Conservation (phyloP, 2,113 vertebrate species). For the Coracopsis vasa region DNA sequence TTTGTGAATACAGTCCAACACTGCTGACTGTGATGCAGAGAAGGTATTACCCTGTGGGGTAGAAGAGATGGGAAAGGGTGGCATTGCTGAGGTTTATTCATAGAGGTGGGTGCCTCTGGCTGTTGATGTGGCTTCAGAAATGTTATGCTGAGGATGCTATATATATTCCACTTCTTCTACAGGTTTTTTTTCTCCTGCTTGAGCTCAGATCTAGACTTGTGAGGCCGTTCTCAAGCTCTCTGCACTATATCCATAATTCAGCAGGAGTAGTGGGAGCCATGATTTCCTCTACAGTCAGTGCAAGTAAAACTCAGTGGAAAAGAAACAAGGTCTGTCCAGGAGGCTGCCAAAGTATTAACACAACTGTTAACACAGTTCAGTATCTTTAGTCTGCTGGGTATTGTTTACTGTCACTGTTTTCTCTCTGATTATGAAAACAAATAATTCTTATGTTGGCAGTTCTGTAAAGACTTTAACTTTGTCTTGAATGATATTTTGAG, state of each 20-base stretch:
- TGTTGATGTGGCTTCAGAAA: neutral
- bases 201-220: neutral
- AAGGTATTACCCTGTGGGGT: neutral
- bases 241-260: neutral
- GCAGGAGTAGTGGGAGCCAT: neutral
- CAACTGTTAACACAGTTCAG: neutral
- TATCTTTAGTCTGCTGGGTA: neutral
- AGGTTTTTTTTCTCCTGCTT: neutral
- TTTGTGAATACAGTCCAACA: neutral
- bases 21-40: neutral
- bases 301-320: neutral
- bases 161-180: neutral
- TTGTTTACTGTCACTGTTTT: neutral
- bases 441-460: neutral
- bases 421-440: neutral
- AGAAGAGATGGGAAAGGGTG: neutral
- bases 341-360: neutral
- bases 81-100: neutral
- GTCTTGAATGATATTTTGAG: neutral
- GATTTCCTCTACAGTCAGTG: neutral
- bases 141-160: neutral
- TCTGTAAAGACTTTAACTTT: neutral
- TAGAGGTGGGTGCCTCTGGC: neutral
- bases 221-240: neutral
- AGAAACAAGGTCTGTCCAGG: neutral